Evolutionary conservation across 53 echinoderm and acorn worm genomes (phyloP).

Genomic region (Stichopus horrens): DNA sequence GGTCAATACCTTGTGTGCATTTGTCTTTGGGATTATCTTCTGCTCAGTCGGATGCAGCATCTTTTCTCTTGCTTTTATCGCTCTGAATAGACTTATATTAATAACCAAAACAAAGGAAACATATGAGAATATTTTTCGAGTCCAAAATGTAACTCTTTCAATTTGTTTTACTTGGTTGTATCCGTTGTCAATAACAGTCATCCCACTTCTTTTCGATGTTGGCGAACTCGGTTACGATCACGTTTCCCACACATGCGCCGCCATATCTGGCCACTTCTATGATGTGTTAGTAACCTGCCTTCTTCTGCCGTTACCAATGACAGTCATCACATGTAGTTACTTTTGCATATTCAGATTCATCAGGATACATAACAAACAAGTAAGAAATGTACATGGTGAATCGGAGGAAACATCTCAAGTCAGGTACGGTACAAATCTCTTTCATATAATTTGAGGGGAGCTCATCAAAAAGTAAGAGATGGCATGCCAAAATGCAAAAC

Average conservation of each 20-base stretch:
- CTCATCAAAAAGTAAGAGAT: too few species aligned
- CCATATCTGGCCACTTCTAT: conserved; percentile 11
- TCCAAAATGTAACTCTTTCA: conserved; percentile 14
- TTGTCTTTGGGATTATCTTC: background rate
- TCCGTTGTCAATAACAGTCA: conserved; percentile 16
- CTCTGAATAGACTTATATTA: conserved; percentile 19
- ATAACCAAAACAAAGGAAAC: conserved; percentile 6
- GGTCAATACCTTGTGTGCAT: conserved; percentile 15
- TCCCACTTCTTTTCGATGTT: conserved; percentile 47
- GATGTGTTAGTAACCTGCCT: background rate
- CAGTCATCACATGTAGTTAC: conserved; percentile 17
- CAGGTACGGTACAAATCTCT: background rate
- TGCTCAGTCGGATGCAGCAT: conserved; percentile 19
- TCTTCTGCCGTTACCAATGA: conserved; percentile 15
- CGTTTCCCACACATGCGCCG: background rate
- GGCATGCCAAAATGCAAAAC: too few species aligned
- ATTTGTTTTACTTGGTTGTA: conserved; percentile 41
- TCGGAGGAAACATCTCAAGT: background rate
- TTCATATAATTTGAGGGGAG: too few species aligned
- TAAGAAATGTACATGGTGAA: background rate
- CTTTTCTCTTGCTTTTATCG: conserved; percentile 9
- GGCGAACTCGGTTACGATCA: conserved; percentile 50
- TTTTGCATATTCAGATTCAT: conserved; percentile 5
- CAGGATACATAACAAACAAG: background rate
- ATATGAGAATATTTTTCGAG: conserved; percentile 2